These are phyloP conservation scores for Sander vitreus DNA, from an alignment of 2,113 vertebrate species.

Conservation along the genomic window DNA sequence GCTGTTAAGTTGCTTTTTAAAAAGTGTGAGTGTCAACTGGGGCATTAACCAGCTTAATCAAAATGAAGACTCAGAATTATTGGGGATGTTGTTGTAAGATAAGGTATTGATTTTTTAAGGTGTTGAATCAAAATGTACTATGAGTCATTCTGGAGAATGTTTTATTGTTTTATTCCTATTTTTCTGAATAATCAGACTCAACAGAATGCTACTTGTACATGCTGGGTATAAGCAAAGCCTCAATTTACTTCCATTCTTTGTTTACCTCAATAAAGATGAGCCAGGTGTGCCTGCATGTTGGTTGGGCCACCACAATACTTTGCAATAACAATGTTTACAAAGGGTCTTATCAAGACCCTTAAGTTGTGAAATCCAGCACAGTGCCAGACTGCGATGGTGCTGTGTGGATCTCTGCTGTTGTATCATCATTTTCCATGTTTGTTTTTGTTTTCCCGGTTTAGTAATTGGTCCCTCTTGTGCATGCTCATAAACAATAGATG, in stretches of 20 bases:
- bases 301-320: neutral
- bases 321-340: neutral
- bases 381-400: neutral
- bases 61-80: too few relatives aligned
- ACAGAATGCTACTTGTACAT: neutral
- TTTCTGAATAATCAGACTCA: too few relatives aligned
- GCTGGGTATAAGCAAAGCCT: neutral
- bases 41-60: too few relatives aligned
- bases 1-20: too few relatives aligned
- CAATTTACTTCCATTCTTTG: neutral
- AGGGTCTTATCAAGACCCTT: neutral
- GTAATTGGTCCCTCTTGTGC: constrained; percentile 20
- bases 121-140: too few relatives aligned
- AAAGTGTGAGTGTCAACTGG: too few relatives aligned
- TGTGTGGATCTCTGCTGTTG: neutral
- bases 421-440: neutral
- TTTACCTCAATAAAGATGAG: neutral
- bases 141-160: too few relatives aligned
- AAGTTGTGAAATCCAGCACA: neutral
- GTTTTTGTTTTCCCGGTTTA: neutral
- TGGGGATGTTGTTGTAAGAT: too few relatives aligned
- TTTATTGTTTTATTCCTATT: too few relatives aligned
- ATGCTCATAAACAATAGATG: constrained; percentile 2
- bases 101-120: too few relatives aligned
- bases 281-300: too few relatives aligned